Conservation (phyloP, 2,797 vertebrate genomes). For the Scleropages formosus region DNA sequence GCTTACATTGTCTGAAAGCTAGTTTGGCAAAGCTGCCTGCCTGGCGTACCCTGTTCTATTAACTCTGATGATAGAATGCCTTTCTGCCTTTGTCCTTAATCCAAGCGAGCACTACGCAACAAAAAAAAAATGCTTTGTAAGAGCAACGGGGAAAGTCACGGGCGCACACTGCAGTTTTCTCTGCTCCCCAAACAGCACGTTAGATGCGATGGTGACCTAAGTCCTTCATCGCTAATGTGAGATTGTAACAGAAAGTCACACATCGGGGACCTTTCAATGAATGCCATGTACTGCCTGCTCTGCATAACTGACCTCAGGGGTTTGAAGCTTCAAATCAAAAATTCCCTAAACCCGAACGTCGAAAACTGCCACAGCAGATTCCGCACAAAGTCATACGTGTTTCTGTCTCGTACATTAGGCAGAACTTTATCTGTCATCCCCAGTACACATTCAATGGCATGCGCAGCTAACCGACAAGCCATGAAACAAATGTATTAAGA, state of each 20-base stretch:
- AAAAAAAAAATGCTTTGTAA: slow-evolving; percentile 29
- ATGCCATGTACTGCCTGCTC: background rate
- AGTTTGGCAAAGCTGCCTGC: slow-evolving; percentile 26
- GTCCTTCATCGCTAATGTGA: background rate
- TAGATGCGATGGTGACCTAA: background rate
- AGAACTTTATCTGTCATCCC: too few relatives aligned
- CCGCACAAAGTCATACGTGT: background rate
- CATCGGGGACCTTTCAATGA: background rate
- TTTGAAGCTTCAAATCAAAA: background rate
- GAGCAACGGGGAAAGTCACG: slow-evolving; percentile 27
- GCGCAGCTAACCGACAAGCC: too few relatives aligned
- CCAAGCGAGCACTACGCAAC: slow-evolving; percentile 23
- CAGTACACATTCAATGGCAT: too few relatives aligned
- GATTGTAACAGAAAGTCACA: background rate
- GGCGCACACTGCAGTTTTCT: slow-evolving; percentile 15
- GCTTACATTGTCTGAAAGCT: slow-evolving; percentile 31
- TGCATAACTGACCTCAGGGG: background rate
- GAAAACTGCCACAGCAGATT: background rate
- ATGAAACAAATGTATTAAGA: too few relatives aligned
- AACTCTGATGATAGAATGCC: slow-evolving; percentile 26
- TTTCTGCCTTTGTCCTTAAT: slow-evolving; percentile 30
- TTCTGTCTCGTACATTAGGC: too few relatives aligned
- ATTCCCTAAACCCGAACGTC: background rate
- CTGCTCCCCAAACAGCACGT: slow-evolving; percentile 2
- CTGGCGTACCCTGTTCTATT: slow-evolving; percentile 24